phyloP scores from a whole-genome alignment of 2,797 vertebrate species.

The Florisuga fusca region DNA sequence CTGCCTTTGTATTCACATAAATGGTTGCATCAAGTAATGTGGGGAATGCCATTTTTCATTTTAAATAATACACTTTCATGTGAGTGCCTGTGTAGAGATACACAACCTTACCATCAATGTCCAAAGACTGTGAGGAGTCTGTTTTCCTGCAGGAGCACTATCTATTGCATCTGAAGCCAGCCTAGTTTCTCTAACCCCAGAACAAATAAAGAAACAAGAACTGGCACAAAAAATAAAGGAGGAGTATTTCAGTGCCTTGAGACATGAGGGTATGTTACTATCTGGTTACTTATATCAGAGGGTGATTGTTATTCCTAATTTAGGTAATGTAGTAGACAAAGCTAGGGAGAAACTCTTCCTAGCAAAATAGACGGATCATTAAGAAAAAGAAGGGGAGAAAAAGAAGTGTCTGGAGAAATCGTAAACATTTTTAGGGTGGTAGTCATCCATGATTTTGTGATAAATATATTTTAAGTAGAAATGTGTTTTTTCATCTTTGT shows the following conservation, averaged over 20 bases:
- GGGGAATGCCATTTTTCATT: neutral
- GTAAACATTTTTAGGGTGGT: neutral
- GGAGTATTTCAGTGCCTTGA: constrained; percentile 83
- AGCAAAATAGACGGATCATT: neutral
- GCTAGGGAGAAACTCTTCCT: neutral
- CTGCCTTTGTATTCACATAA: neutral
- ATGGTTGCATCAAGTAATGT: neutral
- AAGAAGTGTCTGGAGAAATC: neutral
- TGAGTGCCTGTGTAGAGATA: neutral
- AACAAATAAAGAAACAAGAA: constrained; percentile 72
- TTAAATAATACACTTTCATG: neutral
- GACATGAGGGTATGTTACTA: constrained; percentile 83
- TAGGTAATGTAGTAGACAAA: neutral
- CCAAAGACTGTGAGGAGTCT: neutral
- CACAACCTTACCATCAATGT: neutral
- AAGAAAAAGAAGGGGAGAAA: neutral
- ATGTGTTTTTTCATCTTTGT: neutral
- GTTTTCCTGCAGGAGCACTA: constrained; percentile 57
- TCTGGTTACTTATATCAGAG: neutral
- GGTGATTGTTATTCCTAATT: neutral
- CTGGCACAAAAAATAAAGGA: constrained; percentile 79
- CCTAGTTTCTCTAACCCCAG: constrained; percentile 36
- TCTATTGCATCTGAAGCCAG: constrained; percentile 54
- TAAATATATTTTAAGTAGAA: neutral
- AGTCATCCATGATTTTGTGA: neutral